Evolutionary conservation across 2,888 invertebrate species (phyloP), one percentile per base, ranked within the genome.

Genomic region (Rhabditoides inermis): DNA sequence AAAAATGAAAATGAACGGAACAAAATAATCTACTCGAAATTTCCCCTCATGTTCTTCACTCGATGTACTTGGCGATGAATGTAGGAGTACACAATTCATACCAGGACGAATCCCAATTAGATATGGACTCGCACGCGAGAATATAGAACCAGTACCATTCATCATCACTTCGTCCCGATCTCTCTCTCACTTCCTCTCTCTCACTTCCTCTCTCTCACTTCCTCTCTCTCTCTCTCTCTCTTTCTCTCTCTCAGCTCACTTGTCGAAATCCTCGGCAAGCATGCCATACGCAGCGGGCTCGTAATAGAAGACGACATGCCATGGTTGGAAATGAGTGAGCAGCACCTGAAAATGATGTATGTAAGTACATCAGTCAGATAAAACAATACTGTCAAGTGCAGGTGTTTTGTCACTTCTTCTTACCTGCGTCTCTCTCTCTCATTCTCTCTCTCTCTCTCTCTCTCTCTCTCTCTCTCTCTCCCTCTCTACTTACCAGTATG

Each of bases 301-400:
- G 45, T 66, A 72, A 60, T 72, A 72, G 60, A 72, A 72, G 22
- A 65, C 65, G 6, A 73, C 70, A 46, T 72, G 72, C 72, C 72
- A 72, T 25, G 66, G 60, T 60, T 72, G 72, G 49, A 73, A 72
- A 45, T 72, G 72, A 2, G 72, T 72, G 26, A 53, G 56, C 2
- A 73, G 54, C 15, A 72, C 72, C 72, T 72, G 55, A 37, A 63
- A 57, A 20, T 23, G 52, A 20, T 42, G 4, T 22, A 42, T 42
- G 42, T 23, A 32, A 15, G 15, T 10, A 15, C 32, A 32, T 32
- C 7, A 32, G 32, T 10, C 10, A 10, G 32, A 7, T 15, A 32
- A 32, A 32, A 32, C 7, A 32, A n/a, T n/a, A n/a, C n/a, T n/a
- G n/a, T n/a, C n/a, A n/a, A n/a, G n/a, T n/a, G n/a, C n/a, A n/a